Evolutionary conservation across 2,113 vertebrate species (phyloP).

Genomic region (Melanerpes formicivorus): DNA sequence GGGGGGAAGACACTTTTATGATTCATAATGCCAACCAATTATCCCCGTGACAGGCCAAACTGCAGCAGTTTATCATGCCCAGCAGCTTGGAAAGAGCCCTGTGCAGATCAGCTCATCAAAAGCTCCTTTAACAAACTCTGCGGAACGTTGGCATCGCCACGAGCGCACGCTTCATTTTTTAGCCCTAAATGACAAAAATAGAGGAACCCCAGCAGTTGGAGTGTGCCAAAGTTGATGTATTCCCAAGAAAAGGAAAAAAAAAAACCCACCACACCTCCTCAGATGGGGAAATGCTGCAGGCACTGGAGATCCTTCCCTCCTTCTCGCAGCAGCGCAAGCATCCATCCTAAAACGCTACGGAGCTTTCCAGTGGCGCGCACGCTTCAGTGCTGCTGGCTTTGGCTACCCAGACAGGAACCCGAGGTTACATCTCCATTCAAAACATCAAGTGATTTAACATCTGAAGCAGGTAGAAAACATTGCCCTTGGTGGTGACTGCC

Average conservation of each 20-base stretch:
- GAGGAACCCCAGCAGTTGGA: fast-evolving
- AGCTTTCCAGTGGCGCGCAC: background rate
- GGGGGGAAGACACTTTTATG: conserved; percentile 12
- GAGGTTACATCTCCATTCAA: background rate
- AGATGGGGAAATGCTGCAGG: background rate
- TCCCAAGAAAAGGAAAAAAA: background rate
- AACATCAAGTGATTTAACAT: fast-evolving
- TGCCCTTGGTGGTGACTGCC: background rate
- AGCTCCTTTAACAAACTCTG: background rate
- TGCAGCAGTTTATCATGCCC: background rate
- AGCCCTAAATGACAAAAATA: background rate
- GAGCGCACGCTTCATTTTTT: background rate
- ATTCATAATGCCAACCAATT: conserved; percentile 32
- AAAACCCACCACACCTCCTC: background rate
- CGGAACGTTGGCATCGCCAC: background rate
- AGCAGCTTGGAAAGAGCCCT: conserved; percentile 18
- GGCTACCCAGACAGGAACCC: background rate
- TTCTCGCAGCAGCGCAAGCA: background rate
- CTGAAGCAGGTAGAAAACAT: background rate
- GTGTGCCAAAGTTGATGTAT: background rate
- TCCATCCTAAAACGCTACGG: fast-evolving
- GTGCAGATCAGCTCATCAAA: background rate
- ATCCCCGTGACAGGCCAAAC: background rate
- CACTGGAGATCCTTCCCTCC: background rate
- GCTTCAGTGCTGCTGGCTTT: background rate